These are phyloP conservation scores for Fulmarus glacialis DNA, from an alignment of 2,113 vertebrate species.

Conservation along the genomic window DNA sequence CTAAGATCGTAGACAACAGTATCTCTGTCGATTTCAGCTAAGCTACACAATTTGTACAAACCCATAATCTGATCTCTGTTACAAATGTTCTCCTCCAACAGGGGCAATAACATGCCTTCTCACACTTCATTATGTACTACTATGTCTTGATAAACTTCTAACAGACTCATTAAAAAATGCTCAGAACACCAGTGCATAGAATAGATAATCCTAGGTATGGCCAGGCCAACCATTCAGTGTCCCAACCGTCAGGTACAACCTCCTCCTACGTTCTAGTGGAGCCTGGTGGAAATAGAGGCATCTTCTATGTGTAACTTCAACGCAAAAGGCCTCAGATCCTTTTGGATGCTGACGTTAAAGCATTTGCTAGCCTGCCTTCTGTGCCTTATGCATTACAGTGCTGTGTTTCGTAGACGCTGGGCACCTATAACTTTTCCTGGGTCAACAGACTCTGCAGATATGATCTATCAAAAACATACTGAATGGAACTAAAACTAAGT, in stretches of 20 bases:
- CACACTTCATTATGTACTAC: background rate
- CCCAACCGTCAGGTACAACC: background rate
- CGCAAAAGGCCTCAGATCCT: background rate
- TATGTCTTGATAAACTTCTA: background rate
- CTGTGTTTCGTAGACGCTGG: fast-evolving
- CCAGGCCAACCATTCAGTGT: background rate
- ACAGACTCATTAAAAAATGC: background rate
- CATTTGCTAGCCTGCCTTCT: background rate
- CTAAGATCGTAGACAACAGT: background rate
- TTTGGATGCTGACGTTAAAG: background rate
- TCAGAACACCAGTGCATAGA: background rate
- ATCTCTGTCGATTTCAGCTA: background rate
- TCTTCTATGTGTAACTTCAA: background rate
- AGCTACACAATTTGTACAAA: background rate
- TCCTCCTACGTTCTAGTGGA: fast-evolving
- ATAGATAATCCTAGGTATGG: background rate
- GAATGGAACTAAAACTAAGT: background rate
- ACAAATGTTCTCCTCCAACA: background rate
- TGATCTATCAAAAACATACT: background rate
- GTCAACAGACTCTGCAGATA: background rate
- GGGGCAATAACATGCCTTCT: background rate
- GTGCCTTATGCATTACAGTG: too few relatives aligned
- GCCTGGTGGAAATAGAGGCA: background rate
- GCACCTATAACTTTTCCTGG: background rate
- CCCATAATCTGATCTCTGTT: background rate